phyloP scores from a whole-genome alignment of 2,888 invertebrate genomes.

The Agrotis segetum region DNA sequence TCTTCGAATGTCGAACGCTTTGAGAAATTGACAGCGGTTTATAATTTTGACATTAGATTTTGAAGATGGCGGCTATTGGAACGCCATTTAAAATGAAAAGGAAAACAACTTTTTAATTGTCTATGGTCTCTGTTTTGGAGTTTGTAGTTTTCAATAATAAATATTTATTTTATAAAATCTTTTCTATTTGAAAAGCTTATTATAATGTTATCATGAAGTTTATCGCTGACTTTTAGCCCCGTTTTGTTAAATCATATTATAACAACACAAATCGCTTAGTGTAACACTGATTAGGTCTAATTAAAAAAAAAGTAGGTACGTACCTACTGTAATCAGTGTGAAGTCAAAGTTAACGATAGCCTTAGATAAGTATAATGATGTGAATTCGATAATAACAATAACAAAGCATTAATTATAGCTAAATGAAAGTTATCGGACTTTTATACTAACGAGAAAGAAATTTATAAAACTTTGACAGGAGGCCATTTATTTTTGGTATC shows the following conservation, averaged over 20 bases:
- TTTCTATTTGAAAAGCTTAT: conserved; percentile 32
- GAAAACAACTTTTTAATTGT: not conserved
- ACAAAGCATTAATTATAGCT: conserved; percentile 52
- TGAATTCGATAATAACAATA: conserved; percentile 60
- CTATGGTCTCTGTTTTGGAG: not conserved
- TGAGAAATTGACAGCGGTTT: conserved; percentile 24
- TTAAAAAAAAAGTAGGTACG: conserved; percentile 56
- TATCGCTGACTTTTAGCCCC: conserved; percentile 53
- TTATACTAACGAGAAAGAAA: conserved; percentile 33
- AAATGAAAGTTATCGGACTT: conserved; percentile 50
- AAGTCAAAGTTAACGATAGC: conserved; percentile 81
- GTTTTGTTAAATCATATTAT: conserved; percentile 58
- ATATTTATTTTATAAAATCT: conserved; percentile 25
- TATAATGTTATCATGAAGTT: conserved; percentile 47
- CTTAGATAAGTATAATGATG: conserved; percentile 70
- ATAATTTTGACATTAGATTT: conserved; percentile 24
- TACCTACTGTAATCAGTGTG: conserved; percentile 67
- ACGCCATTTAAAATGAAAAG: not conserved
- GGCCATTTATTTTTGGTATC: conserved; percentile 3
- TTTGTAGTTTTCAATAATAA: not conserved
- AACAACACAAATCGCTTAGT: conserved; percentile 58
- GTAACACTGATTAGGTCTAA: conserved; percentile 60
- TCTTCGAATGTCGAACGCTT: conserved; percentile 62
- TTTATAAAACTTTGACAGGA: conserved; percentile 1
- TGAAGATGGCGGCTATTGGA: conserved; percentile 5